Evolutionary conservation across 2,113 vertebrate genomes (phyloP), one percentile per base, ranked within the genome.

Genomic region (Plotosus lineatus): DNA sequence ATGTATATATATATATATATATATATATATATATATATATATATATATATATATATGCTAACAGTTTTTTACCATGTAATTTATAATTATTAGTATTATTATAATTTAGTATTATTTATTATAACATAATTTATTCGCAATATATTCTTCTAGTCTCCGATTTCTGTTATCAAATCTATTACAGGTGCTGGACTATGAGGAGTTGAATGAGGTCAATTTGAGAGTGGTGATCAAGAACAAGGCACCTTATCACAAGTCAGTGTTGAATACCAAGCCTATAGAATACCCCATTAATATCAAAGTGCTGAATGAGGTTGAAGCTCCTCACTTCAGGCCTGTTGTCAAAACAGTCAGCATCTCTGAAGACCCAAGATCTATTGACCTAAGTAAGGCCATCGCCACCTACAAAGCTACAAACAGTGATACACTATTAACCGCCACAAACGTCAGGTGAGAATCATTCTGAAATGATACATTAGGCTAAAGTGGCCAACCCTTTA

Each of bases 251-350:
- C 92, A 95, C 82, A 90, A 0, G 0, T 28, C 61, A 2, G 60
- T 63, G 1, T 14, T 38, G 42, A 3, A 58, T 11, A 14, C 7
- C 2, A 40, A 12, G 4, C 0, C 19, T 15, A 87, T 77, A 85
- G 66, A 75, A 77, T 94, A 87, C 93, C 91, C 23, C 23, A 88
- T 90, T 83, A 84, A 83, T 83, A 95, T 93, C 85, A 94, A 90
- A 4, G 94, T 99, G 71, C 1, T 91, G 84, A 97, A 99, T 84
- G 73, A 95, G 65, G 80, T 85, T 15, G 97, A 99, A 87, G 95
- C 93, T 0, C 94, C 95, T 14, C 83, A 66, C 28, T 98, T 99
- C 90, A 56, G 90, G 0, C 96, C 96, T 4, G 78, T 40, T 38
- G 85, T 94, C 74, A 78, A 93, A 82, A 88, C 90, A 1, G 88